These are phyloP conservation scores for Bettongia penicillata DNA, from an alignment of 2,113 vertebrate species.

Conservation along the genomic window DNA sequence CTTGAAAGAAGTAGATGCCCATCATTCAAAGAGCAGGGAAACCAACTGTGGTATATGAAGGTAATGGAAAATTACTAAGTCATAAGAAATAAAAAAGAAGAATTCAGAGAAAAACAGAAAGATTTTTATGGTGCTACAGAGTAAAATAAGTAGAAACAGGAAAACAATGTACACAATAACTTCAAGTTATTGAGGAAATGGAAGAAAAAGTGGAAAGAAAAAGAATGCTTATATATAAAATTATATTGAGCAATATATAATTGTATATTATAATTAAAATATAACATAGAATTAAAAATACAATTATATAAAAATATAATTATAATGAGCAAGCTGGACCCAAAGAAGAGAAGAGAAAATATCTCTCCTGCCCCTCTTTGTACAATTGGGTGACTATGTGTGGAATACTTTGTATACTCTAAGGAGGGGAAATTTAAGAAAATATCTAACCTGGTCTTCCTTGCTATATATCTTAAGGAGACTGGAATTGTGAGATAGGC, in stretches of 20 bases:
- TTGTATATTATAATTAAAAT: too few relatives aligned
- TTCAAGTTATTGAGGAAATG: too few relatives aligned
- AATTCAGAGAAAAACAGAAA: neutral
- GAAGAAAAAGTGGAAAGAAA: neutral
- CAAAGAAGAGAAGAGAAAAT: neutral
- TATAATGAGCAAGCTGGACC: neutral
- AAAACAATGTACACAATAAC: neutral
- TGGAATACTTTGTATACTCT: neutral
- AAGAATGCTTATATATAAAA: neutral
- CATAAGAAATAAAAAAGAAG: neutral
- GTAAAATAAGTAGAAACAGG: neutral
- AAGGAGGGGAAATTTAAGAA: neutral
- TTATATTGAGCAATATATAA: neutral
- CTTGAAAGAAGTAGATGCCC: neutral
- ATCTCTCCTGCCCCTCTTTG: neutral
- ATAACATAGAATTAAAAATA: too few relatives aligned
- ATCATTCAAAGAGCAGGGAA: neutral
- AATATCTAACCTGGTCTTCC: conserved; percentile 67
- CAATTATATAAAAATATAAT: neutral
- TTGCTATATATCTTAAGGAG: conserved; percentile 72
- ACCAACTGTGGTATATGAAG: neutral
- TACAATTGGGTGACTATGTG: neutral
- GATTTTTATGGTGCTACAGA: neutral
- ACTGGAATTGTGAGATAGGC: conserved; percentile 69
- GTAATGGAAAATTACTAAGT: neutral